phyloP scores from a whole-genome alignment of 1,140 invertebrate species.

The Scaptomyza graminum region DNA sequence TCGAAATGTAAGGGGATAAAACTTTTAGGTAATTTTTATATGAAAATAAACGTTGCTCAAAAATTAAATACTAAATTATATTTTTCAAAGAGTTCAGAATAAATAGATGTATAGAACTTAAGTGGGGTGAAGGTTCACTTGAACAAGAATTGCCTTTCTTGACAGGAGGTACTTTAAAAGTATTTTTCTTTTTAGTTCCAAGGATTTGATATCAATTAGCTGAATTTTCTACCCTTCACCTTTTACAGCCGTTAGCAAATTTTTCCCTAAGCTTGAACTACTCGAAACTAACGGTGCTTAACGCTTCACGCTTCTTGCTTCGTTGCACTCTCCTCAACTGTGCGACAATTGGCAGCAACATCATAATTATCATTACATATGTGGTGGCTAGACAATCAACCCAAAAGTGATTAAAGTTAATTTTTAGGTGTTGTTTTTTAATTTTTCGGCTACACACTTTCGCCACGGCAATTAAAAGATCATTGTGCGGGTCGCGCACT shows the following conservation, averaged over 20 bases:
- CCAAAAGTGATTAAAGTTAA: constrained; percentile 63
- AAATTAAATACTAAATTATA: too few species aligned
- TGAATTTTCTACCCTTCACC: not conserved
- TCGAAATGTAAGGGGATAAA: too few species aligned
- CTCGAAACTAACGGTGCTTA: constrained; percentile 20
- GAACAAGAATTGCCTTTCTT: too few species aligned
- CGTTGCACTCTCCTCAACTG: not conserved
- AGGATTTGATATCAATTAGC: not conserved
- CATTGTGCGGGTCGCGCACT: constrained; percentile 73
- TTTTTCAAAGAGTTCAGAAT: too few species aligned
- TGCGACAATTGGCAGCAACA: constrained; percentile 51
- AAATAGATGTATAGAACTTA: too few species aligned
- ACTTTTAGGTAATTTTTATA: too few species aligned
- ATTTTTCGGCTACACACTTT: not conserved
- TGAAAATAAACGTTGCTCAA: too few species aligned
- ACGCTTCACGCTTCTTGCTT: constrained; percentile 57
- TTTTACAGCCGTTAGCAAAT: constrained; percentile 8
- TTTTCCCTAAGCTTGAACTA: not conserved
- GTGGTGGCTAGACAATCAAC: constrained; percentile 26
- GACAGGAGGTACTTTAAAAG: too few species aligned
- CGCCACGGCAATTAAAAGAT: constrained; percentile 67
- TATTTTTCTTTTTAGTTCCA: not conserved
- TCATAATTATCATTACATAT: constrained; percentile 52
- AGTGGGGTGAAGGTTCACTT: too few species aligned
- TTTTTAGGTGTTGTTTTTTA: constrained; percentile 60